phyloP scores from a whole-genome alignment of 92 coral and sea anemone genomes.

The Palythoa caribaeorum region DNA sequence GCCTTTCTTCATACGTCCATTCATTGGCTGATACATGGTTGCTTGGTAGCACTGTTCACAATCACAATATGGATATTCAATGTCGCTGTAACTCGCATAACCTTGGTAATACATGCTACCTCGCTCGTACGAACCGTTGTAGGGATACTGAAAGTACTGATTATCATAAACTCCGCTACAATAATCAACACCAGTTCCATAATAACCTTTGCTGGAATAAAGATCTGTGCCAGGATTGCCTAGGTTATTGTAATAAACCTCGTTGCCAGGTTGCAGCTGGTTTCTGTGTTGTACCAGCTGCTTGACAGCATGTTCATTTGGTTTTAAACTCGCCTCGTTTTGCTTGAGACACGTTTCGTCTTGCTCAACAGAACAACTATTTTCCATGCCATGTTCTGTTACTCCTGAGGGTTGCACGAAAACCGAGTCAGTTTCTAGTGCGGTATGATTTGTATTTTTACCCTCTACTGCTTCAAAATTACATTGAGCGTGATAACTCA shows the following conservation, averaged over 20 bases:
- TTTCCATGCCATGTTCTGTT: background rate
- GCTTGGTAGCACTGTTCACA: slow-evolving; percentile 45
- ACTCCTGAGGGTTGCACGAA: background rate
- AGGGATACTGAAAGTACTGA: background rate
- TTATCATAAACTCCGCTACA: background rate
- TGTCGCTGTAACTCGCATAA: slow-evolving; percentile 7
- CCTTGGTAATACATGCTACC: background rate
- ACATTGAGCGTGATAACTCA: background rate
- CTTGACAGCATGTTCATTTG: background rate
- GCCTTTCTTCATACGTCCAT: background rate
- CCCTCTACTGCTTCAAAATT: background rate
- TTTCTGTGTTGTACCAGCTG: background rate
- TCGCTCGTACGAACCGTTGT: background rate
- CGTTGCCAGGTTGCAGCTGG: slow-evolving; percentile 10
- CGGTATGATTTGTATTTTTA: background rate
- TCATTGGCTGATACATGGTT: background rate
- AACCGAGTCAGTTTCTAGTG: background rate
- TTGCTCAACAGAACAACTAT: slow-evolving; percentile 5
- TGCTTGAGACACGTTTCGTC: background rate
- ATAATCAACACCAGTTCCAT: background rate
- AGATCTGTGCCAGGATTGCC: background rate
- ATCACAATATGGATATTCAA: slow-evolving; percentile 11
- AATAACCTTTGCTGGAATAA: background rate
- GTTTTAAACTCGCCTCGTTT: background rate
- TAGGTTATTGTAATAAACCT: background rate